Evolutionary conservation across 2,113 vertebrate species (phyloP).

Genomic region (Ranitomeya imitator): DNA sequence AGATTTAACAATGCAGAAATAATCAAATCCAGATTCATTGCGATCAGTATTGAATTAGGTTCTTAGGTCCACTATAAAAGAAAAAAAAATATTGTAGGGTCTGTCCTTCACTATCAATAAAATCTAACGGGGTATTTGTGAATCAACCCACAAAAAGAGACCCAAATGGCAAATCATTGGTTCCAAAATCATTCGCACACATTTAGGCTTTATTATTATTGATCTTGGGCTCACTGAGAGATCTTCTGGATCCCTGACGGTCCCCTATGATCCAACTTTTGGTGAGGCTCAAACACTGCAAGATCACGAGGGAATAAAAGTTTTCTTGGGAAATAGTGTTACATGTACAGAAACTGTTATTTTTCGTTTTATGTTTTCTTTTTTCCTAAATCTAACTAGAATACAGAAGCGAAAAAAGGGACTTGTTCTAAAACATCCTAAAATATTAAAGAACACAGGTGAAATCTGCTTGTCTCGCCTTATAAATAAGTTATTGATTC

Average conservation of each 20-base stretch:
- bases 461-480: not conserved
- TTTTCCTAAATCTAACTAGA: not conserved
- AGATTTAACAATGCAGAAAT: no score
- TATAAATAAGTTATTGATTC: constrained; percentile 6
- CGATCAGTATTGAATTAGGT: no score
- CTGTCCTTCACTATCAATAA: no score
- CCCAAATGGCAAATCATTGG: not conserved
- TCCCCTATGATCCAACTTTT: not conserved
- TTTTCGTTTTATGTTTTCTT: not conserved
- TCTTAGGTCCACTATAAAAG: no score
- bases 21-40: no score
- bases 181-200: not conserved
- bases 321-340: no score
- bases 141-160: not conserved
- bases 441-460: not conserved
- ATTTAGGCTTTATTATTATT: not conserved
- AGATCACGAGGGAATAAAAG: not conserved
- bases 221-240: not conserved
- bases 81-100: no score
- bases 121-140: not conserved
- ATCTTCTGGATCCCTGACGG: not conserved
- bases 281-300: not conserved
- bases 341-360: no score
- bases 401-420: not conserved
- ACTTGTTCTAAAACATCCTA: not conserved